A percentile compares a stretch with the other conserved stretches of the same genome.
Evolutionary conservation across 2,797 vertebrate species (phyloP).

Genomic region (Coranthus polyacanthus): DNA sequence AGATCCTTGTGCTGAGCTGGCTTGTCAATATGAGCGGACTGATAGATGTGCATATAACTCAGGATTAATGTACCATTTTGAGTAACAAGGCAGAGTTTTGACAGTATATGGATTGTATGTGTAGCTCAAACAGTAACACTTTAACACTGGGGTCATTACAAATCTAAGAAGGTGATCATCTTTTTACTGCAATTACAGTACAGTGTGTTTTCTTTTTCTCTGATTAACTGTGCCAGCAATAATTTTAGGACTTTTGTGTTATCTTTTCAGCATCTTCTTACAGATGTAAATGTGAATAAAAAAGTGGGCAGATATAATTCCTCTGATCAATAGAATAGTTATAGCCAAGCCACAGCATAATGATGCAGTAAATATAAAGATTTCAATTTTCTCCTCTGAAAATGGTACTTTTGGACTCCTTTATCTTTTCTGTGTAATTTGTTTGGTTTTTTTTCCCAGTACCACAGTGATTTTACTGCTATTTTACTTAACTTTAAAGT

Average conservation of each 20-base stretch:
- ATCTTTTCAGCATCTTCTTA: conserved; percentile 41
- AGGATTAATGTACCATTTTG: conserved; percentile 55
- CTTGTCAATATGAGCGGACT: conserved; percentile 53
- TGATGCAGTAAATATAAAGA: conserved; percentile 63
- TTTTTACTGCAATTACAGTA: conserved; percentile 13
- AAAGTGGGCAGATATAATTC: conserved; percentile 54
- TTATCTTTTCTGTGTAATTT: conserved; percentile 56
- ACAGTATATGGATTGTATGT: conserved; percentile 42
- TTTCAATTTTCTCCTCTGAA: conserved; percentile 63
- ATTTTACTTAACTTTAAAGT: conserved; percentile 65
- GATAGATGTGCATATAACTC: conserved; percentile 69
- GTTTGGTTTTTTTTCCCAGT: conserved; percentile 38
- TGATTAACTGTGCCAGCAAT: neutral
- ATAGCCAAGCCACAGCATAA: conserved; percentile 57
- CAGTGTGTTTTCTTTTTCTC: neutral
- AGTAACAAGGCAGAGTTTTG: conserved; percentile 40
- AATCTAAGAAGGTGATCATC: conserved; percentile 20
- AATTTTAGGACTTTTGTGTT: conserved; percentile 20
- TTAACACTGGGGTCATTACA: too few relatives aligned
- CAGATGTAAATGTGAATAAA: conserved; percentile 41
- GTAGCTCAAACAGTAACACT: conserved; percentile 27
- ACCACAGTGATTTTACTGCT: conserved; percentile 44
- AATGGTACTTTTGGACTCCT: conserved; percentile 52
- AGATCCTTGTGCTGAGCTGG: conserved; percentile 60
- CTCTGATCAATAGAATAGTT: conserved; percentile 64